phyloP scores from a whole-genome alignment of 2,113 vertebrate species.

The Chitala chitala region DNA sequence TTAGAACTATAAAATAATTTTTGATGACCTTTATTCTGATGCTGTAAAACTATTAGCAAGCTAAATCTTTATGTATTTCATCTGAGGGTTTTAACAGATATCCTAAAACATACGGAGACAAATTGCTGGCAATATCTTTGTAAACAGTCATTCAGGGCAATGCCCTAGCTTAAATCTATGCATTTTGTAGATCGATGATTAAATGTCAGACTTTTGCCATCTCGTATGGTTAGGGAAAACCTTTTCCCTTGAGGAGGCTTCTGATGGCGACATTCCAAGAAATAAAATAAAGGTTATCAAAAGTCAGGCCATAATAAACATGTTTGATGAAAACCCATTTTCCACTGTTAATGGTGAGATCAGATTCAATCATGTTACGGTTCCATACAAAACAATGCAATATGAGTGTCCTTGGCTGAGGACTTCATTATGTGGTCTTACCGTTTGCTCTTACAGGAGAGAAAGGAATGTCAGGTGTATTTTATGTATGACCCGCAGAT shows the following conservation, averaged over 20 bases:
- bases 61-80: constrained; percentile 54
- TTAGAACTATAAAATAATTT: constrained; percentile 48
- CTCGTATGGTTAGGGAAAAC: constrained; percentile 40
- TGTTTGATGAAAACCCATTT: neutral
- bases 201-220: constrained; percentile 47
- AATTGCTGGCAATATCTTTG: constrained; percentile 40
- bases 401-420: too few species aligned
- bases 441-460: too few species aligned
- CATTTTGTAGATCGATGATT: constrained; percentile 40
- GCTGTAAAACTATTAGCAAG: constrained; percentile 43
- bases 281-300: constrained; percentile 25
- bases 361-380: too few species aligned
- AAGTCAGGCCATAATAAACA: neutral
- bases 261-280: constrained; percentile 12
- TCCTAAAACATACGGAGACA: constrained; percentile 56
- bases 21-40: constrained; percentile 41
- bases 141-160: constrained; percentile 40
- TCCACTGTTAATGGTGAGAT: neutral
- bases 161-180: constrained; percentile 34
- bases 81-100: constrained; percentile 41
- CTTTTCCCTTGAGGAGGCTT: constrained; percentile 22
- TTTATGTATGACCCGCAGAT: neutral
- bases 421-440: too few species aligned
- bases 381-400: too few species aligned
- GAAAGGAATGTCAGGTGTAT: too few species aligned